These are phyloP conservation scores for Tribolium madens DNA, from an alignment of 1,140 invertebrate species.

Conservation along the genomic window DNA sequence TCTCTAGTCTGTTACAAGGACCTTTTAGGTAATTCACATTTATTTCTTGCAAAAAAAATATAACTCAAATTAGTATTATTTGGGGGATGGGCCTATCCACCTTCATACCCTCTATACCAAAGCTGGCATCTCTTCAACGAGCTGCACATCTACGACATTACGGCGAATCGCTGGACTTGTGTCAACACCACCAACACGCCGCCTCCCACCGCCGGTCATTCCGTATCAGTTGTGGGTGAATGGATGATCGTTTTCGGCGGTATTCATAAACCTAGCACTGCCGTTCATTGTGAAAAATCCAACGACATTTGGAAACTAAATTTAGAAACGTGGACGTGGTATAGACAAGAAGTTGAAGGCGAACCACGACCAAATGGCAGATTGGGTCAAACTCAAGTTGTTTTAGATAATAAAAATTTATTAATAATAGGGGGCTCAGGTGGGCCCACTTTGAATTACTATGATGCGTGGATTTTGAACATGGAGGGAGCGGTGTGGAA, in stretches of 20 bases:
- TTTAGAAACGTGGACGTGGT: conserved; percentile 82
- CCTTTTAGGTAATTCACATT: conserved; percentile 64
- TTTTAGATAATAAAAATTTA: conserved; percentile 76
- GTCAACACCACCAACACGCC: conserved; percentile 75
- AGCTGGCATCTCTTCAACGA: conserved; percentile 92
- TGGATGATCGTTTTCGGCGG: conserved; percentile 94
- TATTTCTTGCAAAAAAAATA: no score
- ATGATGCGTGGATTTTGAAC: conserved; percentile 75
- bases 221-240: conserved; percentile 88
- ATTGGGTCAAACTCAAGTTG: conserved; percentile 91
- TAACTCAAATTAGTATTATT: conserved; percentile 79
- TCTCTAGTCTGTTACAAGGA: conserved; percentile 89
- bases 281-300: conserved; percentile 71
- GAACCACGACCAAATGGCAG: conserved; percentile 79
- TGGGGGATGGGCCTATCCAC: conserved; percentile 96
- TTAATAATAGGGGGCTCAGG: conserved; percentile 78
- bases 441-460: conserved; percentile 71
- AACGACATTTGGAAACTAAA: conserved; percentile 94
- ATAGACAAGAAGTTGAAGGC: conserved; percentile 76
- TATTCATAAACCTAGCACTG: conserved; percentile 70
- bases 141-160: conserved; percentile 90
- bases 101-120: conserved; percentile 90
- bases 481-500: conserved; percentile 78
- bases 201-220: conserved; percentile 90
- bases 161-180: conserved; percentile 86